Percentiles rank a stretch among this genome's conserved stretches.
Conservation (phyloP, 2,113 vertebrate genomes). For the Pleuronectes platessa region DNA sequence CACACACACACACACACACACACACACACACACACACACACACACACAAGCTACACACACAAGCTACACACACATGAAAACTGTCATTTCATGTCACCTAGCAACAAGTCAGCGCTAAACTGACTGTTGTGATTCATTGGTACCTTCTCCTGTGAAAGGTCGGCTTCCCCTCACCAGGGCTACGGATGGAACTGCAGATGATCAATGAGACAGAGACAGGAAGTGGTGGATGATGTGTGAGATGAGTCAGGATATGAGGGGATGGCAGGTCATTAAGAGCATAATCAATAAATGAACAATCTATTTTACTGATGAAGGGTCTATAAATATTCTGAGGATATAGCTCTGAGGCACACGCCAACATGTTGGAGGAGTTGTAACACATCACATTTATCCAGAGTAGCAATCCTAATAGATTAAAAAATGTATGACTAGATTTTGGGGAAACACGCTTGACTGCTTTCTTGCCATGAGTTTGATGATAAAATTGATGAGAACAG, state of each 20-base stretch:
- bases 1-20: slow-evolving; percentile 14
- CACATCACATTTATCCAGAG: not conserved
- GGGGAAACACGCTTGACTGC: not conserved
- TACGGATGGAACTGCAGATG: slow-evolving; percentile 89
- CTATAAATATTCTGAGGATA: not conserved
- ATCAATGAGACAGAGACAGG: slow-evolving; percentile 73
- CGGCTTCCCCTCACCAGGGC: slow-evolving; percentile 89
- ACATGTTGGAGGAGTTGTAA: not conserved
- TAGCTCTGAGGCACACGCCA: not conserved
- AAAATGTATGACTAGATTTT: not conserved
- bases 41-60: not conserved
- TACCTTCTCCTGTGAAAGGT: slow-evolving; percentile 98
- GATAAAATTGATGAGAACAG: not conserved
- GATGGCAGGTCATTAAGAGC: slow-evolving; percentile 26
- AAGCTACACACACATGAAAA: slow-evolving; percentile 21
- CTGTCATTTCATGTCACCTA: slow-evolving; percentile 12
- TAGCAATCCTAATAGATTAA: not conserved
- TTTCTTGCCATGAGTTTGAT: not conserved
- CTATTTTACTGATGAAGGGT: slow-evolving; percentile 23
- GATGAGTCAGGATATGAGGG: slow-evolving; percentile 44
- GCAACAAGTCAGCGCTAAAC: slow-evolving; percentile 23
- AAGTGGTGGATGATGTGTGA: slow-evolving; percentile 75
- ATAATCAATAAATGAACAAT: slow-evolving; percentile 34
- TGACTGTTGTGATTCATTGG: slow-evolving; percentile 48
- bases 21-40: no score